A percentile compares a stretch with the other conserved stretches of the same genome.
phyloP scores from a whole-genome alignment of 2,797 vertebrate genomes.

The Enteromius fasciolatus region DNA sequence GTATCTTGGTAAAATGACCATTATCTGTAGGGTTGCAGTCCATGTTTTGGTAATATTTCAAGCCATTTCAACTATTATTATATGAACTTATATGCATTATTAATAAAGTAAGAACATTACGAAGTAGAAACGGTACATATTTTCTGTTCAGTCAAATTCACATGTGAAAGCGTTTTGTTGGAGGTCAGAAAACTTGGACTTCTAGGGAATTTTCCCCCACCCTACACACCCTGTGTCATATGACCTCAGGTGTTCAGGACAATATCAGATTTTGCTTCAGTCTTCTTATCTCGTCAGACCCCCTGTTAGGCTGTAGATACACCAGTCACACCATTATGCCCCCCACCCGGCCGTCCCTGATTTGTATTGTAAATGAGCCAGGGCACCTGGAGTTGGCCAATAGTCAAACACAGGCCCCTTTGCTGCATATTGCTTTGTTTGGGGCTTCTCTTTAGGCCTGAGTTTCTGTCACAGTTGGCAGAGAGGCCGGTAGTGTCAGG shows the following conservation, averaged over 20 bases:
- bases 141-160: not conserved
- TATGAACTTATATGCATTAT: not conserved
- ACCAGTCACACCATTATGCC: slow-evolving; percentile 12
- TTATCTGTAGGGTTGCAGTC: not conserved
- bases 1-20: not conserved
- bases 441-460: slow-evolving; percentile 53
- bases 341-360: slow-evolving; percentile 63
- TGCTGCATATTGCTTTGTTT: slow-evolving; percentile 54
- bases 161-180: not conserved
- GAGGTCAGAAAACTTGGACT: slow-evolving; percentile 6
- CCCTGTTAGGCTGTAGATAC: slow-evolving; percentile 34
- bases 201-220: slow-evolving; percentile 24
- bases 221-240: slow-evolving; percentile 19
- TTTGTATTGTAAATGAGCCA: slow-evolving; percentile 82
- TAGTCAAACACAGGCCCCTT: slow-evolving; percentile 48
- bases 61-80: not conserved
- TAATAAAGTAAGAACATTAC: not conserved
- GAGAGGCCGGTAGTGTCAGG: slow-evolving; percentile 65
- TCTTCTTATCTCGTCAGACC: slow-evolving; percentile 44
- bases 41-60: slow-evolving; percentile 3
- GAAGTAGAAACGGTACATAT: not conserved
- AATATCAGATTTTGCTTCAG: slow-evolving; percentile 38
- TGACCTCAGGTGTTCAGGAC: slow-evolving; percentile 18
- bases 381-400: slow-evolving; percentile 53
- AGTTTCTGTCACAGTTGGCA: slow-evolving; percentile 59